phyloP scores from a whole-genome alignment of 2,797 vertebrate genomes.

The Alosa sapidissima region DNA sequence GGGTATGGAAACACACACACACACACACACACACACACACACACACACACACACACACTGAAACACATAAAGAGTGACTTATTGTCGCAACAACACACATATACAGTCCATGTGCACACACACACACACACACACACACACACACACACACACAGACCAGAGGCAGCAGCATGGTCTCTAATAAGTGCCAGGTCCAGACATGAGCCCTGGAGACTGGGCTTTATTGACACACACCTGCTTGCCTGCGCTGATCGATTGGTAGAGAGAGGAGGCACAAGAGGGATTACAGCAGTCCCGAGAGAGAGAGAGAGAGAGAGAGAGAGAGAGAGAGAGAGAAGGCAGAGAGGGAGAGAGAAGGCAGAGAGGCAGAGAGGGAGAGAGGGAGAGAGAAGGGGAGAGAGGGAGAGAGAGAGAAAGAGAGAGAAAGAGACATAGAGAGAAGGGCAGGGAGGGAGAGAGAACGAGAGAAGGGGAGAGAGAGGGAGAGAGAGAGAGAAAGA shows the following conservation, averaged over 20 bases:
- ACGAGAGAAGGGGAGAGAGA: too few relatives aligned
- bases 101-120: neutral
- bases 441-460: too few relatives aligned
- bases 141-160: neutral
- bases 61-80: neutral
- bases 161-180: neutral
- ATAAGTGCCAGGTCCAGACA: constrained; percentile 7
- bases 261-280: neutral
- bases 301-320: constrained; percentile 10
- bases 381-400: too few relatives aligned
- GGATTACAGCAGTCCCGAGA: constrained; percentile 19
- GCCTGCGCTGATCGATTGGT: constrained; percentile 26
- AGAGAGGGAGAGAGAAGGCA: too few relatives aligned
- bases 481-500: too few relatives aligned
- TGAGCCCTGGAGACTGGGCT: constrained; percentile 21
- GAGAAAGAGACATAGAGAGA: too few relatives aligned
- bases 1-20: neutral
- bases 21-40: constrained; percentile 4
- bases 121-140: neutral
- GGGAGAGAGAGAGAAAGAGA: too few relatives aligned
- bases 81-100: neutral
- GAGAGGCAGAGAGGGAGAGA: too few relatives aligned
- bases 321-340: neutral
- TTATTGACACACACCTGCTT: constrained; percentile 29
- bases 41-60: constrained; percentile 1